These are phyloP conservation scores for Temnothorax unifasciatus DNA, from an alignment of 2,888 invertebrate genomes.

Conservation along the genomic window DNA sequence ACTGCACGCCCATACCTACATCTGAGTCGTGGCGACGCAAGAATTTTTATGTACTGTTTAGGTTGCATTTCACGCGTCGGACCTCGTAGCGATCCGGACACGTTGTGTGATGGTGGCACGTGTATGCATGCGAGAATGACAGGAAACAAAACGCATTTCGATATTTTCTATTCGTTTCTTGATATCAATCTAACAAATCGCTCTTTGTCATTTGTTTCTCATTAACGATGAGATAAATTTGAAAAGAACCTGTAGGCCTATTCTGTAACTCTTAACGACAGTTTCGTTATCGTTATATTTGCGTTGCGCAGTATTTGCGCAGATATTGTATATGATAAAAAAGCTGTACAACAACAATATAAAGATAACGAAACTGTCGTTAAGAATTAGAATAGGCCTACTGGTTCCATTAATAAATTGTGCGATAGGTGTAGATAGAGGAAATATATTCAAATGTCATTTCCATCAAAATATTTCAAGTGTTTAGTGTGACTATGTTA, in stretches of 20 bases:
- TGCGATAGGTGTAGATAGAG: too few species aligned
- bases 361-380: too few species aligned
- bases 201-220: background rate
- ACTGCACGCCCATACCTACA: constrained; percentile 42
- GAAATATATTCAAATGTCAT: background rate
- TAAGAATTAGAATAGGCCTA: too few species aligned
- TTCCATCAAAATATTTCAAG: background rate
- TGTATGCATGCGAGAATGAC: constrained; percentile 41
- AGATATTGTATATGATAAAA: too few species aligned
- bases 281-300: too few species aligned
- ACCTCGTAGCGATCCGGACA: constrained; percentile 52
- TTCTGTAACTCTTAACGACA: too few species aligned
- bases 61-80: constrained; percentile 62
- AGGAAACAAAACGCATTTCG: background rate
- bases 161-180: background rate
- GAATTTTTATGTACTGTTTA: constrained; percentile 69
- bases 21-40: constrained; percentile 26
- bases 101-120: constrained; percentile 48
- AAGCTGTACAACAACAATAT: too few species aligned
- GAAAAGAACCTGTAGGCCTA: background rate
- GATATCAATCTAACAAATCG: background rate
- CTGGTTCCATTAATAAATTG: background rate
- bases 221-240: background rate
- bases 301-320: too few species aligned
- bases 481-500: background rate